A percentile compares a stretch with the other conserved stretches of the same genome.
Evolutionary conservation across 2,113 vertebrate species (phyloP).

Genomic region (Notarius lentiginosus): DNA sequence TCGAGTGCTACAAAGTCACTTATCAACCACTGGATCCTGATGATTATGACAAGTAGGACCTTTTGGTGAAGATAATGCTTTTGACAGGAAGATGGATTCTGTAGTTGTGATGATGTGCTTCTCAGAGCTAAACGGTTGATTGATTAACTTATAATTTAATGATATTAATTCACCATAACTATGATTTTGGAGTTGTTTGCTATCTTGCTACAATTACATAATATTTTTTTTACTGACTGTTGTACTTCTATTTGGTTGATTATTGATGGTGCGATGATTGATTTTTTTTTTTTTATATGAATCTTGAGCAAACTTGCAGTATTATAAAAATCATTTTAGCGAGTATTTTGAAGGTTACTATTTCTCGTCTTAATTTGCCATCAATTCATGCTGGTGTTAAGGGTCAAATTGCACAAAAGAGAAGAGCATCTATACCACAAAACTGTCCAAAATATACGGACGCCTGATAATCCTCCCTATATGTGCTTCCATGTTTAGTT

Average conservation of each 20-base stretch:
- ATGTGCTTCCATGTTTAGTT: background rate
- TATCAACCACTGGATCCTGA: conserved; percentile 93
- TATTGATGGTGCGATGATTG: background rate
- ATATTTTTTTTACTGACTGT: background rate
- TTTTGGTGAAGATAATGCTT: background rate
- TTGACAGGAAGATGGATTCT: background rate
- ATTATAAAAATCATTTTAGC: background rate
- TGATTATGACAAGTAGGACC: conserved; percentile 87
- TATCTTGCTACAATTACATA: background rate
- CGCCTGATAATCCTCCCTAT: background rate
- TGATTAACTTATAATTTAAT: background rate
- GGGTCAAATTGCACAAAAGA: background rate
- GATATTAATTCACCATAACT: background rate
- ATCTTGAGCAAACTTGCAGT: background rate
- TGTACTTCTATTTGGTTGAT: background rate
- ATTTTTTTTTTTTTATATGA: no score
- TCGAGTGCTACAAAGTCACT: conserved; percentile 96
- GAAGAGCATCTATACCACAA: background rate
- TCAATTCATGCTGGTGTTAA: background rate
- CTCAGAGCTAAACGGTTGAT: no score
- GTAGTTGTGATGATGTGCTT: background rate
- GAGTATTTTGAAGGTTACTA: background rate
- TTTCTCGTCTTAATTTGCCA: background rate
- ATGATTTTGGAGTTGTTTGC: background rate
- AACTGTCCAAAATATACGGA: background rate